phyloP scores from a whole-genome alignment of 1,140 invertebrate species.

The Helicoverpa armigera region DNA sequence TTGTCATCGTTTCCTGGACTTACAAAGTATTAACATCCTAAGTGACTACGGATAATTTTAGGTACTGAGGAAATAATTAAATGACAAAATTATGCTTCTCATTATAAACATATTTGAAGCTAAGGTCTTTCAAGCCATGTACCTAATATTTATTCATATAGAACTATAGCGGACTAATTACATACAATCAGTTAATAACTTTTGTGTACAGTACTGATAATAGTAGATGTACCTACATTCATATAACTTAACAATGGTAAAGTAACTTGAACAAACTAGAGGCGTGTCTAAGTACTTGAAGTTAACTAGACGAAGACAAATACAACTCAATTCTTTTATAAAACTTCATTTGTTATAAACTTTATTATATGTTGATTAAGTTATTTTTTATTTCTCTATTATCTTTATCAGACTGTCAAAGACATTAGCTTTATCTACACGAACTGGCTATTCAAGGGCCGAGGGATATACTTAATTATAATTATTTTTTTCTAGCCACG shows the following conservation, averaged over 20 bases:
- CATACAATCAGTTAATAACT: neutral
- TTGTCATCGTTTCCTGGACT: neutral
- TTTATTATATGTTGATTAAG: slow-evolving; percentile 18
- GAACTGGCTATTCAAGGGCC: neutral
- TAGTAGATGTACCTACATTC: neutral
- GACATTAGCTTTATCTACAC: slow-evolving; percentile 19
- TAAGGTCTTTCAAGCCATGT: neutral
- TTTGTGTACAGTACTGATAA: neutral
- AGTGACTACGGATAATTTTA: neutral
- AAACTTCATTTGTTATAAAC: slow-evolving; percentile 16
- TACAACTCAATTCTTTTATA: neutral
- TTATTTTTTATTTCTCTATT: slow-evolving; percentile 4
- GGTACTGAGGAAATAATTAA: slow-evolving; percentile 33
- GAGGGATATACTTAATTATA: slow-evolving; percentile 10
- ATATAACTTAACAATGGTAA: neutral
- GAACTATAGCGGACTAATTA: neutral
- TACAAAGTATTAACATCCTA: slow-evolving; percentile 16
- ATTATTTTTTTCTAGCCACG: slow-evolving; percentile 47
- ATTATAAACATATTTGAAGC: slow-evolving; percentile 25
- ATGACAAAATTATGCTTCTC: slow-evolving; percentile 15
- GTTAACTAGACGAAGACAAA: slow-evolving; percentile 29
- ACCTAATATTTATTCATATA: neutral
- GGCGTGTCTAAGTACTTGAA: neutral
- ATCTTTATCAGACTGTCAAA: slow-evolving; percentile 14
- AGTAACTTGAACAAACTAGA: neutral